phyloP scores from a whole-genome alignment of 2,888 invertebrate genomes.

The Anarsia innoxiella region DNA sequence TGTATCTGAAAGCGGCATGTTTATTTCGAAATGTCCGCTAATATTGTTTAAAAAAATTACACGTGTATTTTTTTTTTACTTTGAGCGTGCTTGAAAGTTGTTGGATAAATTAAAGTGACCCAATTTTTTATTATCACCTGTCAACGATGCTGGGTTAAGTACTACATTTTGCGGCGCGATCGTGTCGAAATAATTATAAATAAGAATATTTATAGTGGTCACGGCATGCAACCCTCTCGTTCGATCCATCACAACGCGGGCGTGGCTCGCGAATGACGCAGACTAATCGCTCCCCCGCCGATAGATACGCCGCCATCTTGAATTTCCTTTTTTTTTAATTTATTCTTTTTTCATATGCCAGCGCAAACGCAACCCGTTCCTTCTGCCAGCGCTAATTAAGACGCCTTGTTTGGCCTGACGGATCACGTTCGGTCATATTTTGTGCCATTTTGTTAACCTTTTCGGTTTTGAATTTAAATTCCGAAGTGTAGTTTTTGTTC shows the following conservation, averaged over 20 bases:
- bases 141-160: conserved; percentile 6
- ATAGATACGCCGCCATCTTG: conserved; percentile 53
- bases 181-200: conserved; percentile 15
- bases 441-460: not conserved
- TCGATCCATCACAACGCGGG: conserved; percentile 37
- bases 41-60: conserved; percentile 4
- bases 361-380: conserved; percentile 40
- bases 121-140: conserved; percentile 24
- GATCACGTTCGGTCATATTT: conserved; percentile 16
- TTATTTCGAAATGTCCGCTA: conserved; percentile 12
- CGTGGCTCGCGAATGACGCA: conserved; percentile 43
- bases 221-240: conserved; percentile 26
- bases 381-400: conserved; percentile 33
- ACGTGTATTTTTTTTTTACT: too few relatives aligned
- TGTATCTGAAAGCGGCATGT: conserved; percentile 23
- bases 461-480: not conserved
- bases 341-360: conserved; percentile 3
- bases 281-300: conserved; percentile 53
- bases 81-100: not conserved
- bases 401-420: conserved; percentile 35
- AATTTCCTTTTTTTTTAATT: conserved; percentile 34
- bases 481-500: not conserved
- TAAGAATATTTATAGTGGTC: conserved; percentile 19
- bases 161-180: conserved; percentile 9
- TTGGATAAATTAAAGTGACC: conserved; percentile 16